phyloP scores from a whole-genome alignment of 2,797 vertebrate genomes.

The Neomorphus geoffroyi region DNA sequence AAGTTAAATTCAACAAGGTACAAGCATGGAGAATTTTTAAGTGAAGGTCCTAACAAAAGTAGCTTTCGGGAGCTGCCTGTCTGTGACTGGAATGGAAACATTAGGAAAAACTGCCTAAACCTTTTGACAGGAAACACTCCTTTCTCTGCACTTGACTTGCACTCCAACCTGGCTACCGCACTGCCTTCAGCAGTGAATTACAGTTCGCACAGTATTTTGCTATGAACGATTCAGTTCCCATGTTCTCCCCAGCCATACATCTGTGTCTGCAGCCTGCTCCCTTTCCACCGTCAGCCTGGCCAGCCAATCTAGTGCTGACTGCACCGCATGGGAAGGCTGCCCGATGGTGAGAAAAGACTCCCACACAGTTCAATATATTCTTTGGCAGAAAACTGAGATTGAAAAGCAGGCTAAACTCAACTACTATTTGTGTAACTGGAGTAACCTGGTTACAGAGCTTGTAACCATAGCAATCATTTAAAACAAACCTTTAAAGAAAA shows the following conservation, averaged over 20 bases:
- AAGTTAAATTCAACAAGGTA: neutral
- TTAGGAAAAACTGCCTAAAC: neutral
- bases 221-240: rapidly evolving
- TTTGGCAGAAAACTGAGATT: neutral
- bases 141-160: neutral
- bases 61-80: too few species aligned
- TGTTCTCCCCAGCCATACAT: rapidly evolving
- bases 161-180: neutral
- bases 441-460: slow-evolving; percentile 51
- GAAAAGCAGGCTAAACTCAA: slow-evolving; percentile 25
- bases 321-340: neutral
- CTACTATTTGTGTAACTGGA: slow-evolving; percentile 75
- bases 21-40: neutral
- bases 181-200: neutral
- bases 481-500: slow-evolving; percentile 24
- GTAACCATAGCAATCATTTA: slow-evolving; percentile 20
- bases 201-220: neutral
- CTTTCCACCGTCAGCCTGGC: rapidly evolving
- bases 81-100: neutral
- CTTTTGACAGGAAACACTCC: neutral
- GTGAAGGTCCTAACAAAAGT: neutral
- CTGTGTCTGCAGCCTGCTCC: neutral
- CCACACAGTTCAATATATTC: neutral
- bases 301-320: neutral
- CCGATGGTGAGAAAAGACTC: neutral